Evolutionary conservation across 1,140 invertebrate genomes (phyloP).

Genomic region (Oppia nitens): DNA sequence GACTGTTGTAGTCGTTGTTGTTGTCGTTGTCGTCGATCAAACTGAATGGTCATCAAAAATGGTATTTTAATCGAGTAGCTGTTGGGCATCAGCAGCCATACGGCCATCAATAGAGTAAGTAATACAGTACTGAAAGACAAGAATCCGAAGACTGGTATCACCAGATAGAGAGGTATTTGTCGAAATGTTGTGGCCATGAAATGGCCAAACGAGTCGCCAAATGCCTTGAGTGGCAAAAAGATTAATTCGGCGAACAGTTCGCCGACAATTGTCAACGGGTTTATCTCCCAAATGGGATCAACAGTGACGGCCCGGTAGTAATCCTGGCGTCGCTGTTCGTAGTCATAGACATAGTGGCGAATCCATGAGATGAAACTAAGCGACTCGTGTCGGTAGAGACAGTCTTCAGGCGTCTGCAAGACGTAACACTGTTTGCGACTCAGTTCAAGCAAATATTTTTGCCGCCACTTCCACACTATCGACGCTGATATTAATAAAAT

Average conservation of each 20-base stretch:
- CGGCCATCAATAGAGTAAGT: not conserved
- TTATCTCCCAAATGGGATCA: not conserved
- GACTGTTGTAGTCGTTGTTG: not conserved
- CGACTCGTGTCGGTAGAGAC: not conserved
- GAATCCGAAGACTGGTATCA: not conserved
- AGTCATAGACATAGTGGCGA: not conserved
- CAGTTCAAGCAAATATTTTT: not conserved
- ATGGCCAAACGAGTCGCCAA: not conserved
- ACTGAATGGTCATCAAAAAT: not conserved
- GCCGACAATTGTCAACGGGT: not conserved
- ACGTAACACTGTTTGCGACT: not conserved
- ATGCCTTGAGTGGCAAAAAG: not conserved
- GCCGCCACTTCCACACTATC: not conserved
- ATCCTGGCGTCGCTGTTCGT: not conserved
- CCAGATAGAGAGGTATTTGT: not conserved
- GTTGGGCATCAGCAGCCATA: not conserved
- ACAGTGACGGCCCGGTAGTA: not conserved
- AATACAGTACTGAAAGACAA: not conserved
- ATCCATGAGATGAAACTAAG: not conserved
- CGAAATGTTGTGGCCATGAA: not conserved
- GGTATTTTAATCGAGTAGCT: not conserved
- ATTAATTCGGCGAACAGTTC: not conserved
- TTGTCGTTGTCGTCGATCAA: not conserved
- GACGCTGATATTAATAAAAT: not conserved
- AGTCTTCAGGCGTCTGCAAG: not conserved